Evolutionary conservation across 2,113 vertebrate genomes (phyloP).

Genomic region (Leptodactylus fuscus): DNA sequence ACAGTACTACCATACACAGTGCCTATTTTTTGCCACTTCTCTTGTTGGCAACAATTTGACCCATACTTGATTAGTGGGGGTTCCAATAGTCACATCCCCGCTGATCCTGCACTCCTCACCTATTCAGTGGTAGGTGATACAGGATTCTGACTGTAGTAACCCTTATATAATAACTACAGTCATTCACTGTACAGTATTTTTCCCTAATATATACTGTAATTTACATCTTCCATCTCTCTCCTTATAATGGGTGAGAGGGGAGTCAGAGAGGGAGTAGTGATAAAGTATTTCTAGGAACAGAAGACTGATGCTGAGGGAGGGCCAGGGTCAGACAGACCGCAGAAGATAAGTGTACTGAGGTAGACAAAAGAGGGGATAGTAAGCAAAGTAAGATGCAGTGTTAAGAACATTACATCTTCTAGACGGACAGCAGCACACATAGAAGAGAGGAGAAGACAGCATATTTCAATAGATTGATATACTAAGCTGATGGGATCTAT

Average conservation of each 20-base stretch:
- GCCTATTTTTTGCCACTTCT: no score
- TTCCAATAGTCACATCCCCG: no score
- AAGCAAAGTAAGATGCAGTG: neutral
- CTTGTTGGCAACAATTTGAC: no score
- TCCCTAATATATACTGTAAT: neutral
- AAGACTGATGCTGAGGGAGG: conserved; percentile 29
- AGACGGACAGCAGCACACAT: neutral
- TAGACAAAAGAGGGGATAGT: neutral
- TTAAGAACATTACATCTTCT: no score
- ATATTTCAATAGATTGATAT: neutral
- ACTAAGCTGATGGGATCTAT: neutral
- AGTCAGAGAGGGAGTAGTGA: conserved; percentile 28
- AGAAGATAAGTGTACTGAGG: conserved; percentile 15
- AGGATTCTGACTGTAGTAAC: no score
- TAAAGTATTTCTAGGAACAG: conserved; percentile 21
- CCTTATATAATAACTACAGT: no score
- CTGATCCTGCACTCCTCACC: no score
- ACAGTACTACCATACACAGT: no score
- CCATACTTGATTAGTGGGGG: no score
- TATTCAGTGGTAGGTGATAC: no score
- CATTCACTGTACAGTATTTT: neutral
- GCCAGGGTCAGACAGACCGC: conserved; percentile 27
- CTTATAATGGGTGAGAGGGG: conserved; percentile 40
- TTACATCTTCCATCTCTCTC: neutral
- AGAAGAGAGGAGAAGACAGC: neutral